Evolutionary conservation across 2,888 invertebrate genomes (phyloP).

Genomic region (Flabesymbios commensalis): DNA sequence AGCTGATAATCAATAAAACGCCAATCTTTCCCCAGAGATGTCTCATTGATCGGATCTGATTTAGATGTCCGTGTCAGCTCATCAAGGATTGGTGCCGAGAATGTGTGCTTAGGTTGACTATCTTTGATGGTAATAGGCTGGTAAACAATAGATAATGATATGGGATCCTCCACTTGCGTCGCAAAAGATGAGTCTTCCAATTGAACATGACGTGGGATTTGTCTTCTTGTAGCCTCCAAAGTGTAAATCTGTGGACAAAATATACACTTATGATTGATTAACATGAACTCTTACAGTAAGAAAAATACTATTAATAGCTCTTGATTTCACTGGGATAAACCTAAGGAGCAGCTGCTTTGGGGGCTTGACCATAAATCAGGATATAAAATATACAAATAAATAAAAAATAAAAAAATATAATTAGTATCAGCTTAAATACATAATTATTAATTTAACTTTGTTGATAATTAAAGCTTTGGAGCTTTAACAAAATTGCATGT

Average conservation of each 20-base stretch:
- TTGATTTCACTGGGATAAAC: too few species aligned
- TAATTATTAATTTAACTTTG: too few species aligned
- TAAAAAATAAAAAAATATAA: too few species aligned
- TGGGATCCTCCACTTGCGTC: slow-evolving; percentile 51
- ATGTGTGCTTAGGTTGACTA: slow-evolving; percentile 53
- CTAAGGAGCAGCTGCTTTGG: too few species aligned
- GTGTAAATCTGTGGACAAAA: slow-evolving; percentile 45
- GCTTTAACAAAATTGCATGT: too few species aligned
- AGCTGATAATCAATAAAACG: slow-evolving; percentile 47
- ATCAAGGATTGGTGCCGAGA: slow-evolving; percentile 51
- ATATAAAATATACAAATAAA: too few species aligned
- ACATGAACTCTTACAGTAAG: too few species aligned
- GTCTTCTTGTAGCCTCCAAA: slow-evolving; percentile 45
- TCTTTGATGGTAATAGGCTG: slow-evolving; percentile 52
- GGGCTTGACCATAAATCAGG: too few species aligned
- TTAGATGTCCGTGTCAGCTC: slow-evolving; percentile 54
- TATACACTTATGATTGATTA: background rate
- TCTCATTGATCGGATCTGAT: slow-evolving; percentile 51
- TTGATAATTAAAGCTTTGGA: too few species aligned
- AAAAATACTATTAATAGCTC: too few species aligned
- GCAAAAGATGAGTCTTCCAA: slow-evolving; percentile 44
- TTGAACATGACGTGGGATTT: slow-evolving; percentile 51
- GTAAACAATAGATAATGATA: slow-evolving; percentile 54
- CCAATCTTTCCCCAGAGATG: slow-evolving; percentile 48
- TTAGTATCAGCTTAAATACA: too few species aligned